Conservation (phyloP, 2,888 invertebrate species). For the Gerris lacustris region DNA sequence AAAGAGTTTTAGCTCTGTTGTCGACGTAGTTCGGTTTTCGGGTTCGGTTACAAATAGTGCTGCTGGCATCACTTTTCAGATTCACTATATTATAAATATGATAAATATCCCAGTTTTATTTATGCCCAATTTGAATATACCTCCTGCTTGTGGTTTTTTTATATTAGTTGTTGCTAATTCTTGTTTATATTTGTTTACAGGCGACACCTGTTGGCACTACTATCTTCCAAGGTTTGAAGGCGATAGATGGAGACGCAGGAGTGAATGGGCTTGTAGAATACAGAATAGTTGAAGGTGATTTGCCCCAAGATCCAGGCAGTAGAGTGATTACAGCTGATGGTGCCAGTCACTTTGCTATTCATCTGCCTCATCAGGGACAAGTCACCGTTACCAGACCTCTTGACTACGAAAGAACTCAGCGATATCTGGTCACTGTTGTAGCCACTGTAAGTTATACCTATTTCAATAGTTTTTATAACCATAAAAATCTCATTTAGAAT, state of each 20-base stretch:
- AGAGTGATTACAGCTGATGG: constrained; percentile 60
- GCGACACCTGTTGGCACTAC: constrained; percentile 74
- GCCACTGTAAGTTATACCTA: constrained; percentile 59
- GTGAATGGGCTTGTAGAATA: constrained; percentile 82
- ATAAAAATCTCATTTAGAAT: neutral
- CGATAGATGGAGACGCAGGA: constrained; percentile 71
- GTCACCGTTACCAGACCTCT: constrained; percentile 73
- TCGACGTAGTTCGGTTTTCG: no score
- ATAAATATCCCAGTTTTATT: no score
- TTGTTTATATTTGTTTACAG: constrained; percentile 41
- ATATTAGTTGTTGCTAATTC: no score
- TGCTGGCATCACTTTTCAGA: no score
- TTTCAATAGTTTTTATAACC: no score
- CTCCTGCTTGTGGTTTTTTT: no score
- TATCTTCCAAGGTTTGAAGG: constrained; percentile 67
- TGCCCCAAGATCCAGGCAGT: constrained; percentile 50
- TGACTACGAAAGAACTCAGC: constrained; percentile 77
- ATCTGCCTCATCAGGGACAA: constrained; percentile 76
- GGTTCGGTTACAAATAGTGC: no score
- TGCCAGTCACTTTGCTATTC: constrained; percentile 70
- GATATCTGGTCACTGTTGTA: constrained; percentile 75
- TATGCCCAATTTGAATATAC: no score
- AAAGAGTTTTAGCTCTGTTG: no score
- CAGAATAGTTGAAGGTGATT: constrained; percentile 59
- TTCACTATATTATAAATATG: no score